phyloP scores from a whole-genome alignment of 2,888 invertebrate species.

The Antheraea assamensis region DNA sequence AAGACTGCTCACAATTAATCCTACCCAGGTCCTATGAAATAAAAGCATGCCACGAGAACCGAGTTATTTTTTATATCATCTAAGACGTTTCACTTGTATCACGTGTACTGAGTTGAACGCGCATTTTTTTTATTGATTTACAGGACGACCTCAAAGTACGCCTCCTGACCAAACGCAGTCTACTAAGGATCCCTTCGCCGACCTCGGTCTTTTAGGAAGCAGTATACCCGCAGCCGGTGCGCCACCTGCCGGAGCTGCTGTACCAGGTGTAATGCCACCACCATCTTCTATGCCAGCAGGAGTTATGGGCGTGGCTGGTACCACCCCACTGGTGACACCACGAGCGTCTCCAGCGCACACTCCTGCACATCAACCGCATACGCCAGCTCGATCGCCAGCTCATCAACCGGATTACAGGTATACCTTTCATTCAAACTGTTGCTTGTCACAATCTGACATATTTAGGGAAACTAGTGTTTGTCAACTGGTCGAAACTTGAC shows the following conservation, averaged over 20 bases:
- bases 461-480: no score
- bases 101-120: not conserved
- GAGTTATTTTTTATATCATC: not conserved
- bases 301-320: conserved; percentile 28
- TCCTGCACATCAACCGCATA: conserved; percentile 55
- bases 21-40: no score
- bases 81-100: no score
- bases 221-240: conserved; percentile 28
- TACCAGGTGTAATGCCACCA: conserved; percentile 29
- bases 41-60: no score
- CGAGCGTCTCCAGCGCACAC: conserved; percentile 66
- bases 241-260: not conserved
- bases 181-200: conserved; percentile 87
- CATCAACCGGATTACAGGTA: conserved; percentile 78
- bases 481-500: no score
- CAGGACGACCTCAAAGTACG: conserved; percentile 65
- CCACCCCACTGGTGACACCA: conserved; percentile 49
- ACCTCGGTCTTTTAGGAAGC: conserved; percentile 79
- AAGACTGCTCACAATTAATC: no score
- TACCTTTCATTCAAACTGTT: conserved; percentile 1
- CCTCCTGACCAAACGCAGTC: conserved; percentile 73
- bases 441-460: no score
- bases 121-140: not conserved
- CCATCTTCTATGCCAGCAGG: conserved; percentile 19
- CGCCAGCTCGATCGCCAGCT: conserved; percentile 66